Base-by-base conservation (phyloP, 2,113 vertebrate genomes). In the Cavia aperea region DNA sequence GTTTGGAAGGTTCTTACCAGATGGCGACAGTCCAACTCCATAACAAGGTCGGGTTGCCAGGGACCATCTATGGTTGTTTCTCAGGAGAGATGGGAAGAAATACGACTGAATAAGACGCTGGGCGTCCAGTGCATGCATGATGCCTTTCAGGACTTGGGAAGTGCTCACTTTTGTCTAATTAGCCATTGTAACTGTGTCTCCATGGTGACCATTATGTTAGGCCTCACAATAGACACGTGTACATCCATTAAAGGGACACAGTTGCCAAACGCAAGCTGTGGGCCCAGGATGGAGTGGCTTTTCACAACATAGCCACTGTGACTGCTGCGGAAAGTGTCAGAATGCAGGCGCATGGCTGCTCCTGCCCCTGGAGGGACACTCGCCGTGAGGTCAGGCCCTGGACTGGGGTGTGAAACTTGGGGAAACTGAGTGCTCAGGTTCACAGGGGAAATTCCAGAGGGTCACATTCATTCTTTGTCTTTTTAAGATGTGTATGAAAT, bases 181-280 rank as follows among this genome's bases (percentile, higher is more conserved):
- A 96, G 94, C 93, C 95, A 95, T 92, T 91, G 94, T 96, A 87
- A 90, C 96, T 88, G 33, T 31, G 62, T 97, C 77, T 89, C 96
- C 95, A 95, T 96, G 93, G 96, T 75, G 93, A 97, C 96, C 90
- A 96, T 95, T 96, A 87, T 97, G 94, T 90, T 56, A 78, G 88
- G 81, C 23, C 89, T 95, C 94, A 91, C 66, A 86, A 92, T 86
- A 95, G 96, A 96, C 95, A 88, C 84, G 81, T 86, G 94, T 68
- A 93, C 93, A 62, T 89, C 96, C 96, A 93, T 95, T 94, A 95
- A 90, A 93, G 94, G 93, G 93, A 93, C 87, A 68, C 68, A 82
- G 96, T 95, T 78, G 56, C 92, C 89, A 51, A 78, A 62, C 33
- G 87, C 46, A 70, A 46, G 75, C 89, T 15, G 72, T 39, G 77